A percentile compares a stretch with the other conserved stretches of the same genome.
These are phyloP conservation scores for Anguilla obscura DNA, from an alignment of 2,797 vertebrate species.

Conservation along the genomic window DNA sequence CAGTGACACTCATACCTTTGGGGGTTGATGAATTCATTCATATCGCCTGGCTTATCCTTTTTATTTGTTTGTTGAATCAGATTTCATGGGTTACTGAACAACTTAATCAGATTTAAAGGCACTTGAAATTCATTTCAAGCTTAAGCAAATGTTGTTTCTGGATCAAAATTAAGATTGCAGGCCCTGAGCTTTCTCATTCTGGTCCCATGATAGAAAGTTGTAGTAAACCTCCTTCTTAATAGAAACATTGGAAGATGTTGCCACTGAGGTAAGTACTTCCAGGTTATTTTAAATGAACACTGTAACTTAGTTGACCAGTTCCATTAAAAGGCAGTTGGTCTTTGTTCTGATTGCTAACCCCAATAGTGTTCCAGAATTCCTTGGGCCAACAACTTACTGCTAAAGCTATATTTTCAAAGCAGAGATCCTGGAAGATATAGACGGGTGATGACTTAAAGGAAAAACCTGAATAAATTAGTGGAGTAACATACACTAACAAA, in stretches of 20 bases:
- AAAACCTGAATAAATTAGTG: too few relatives aligned
- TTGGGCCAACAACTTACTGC: not conserved
- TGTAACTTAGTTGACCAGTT: not conserved
- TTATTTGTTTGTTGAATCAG: not conserved
- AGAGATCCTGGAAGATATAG: too few relatives aligned
- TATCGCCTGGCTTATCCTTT: not conserved
- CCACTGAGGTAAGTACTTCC: not conserved
- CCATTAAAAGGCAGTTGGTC: not conserved
- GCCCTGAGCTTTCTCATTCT: not conserved
- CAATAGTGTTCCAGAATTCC: too few relatives aligned
- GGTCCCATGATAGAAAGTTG: not conserved
- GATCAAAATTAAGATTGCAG: not conserved
- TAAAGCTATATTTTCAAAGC: too few relatives aligned
- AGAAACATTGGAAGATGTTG: not conserved
- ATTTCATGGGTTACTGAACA: not conserved
- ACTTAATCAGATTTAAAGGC: not conserved
- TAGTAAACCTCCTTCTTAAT: not conserved
- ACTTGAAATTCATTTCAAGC: not conserved
- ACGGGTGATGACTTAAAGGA: too few relatives aligned
- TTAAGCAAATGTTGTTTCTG: not conserved
- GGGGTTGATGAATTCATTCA: constrained; percentile 3
- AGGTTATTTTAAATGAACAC: not conserved
- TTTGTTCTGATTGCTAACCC: not conserved
- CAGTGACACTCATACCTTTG: not conserved
- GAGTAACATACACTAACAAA: too few relatives aligned